phyloP scores from a whole-genome alignment of 2,797 vertebrate genomes.

The Varecia variegata region DNA sequence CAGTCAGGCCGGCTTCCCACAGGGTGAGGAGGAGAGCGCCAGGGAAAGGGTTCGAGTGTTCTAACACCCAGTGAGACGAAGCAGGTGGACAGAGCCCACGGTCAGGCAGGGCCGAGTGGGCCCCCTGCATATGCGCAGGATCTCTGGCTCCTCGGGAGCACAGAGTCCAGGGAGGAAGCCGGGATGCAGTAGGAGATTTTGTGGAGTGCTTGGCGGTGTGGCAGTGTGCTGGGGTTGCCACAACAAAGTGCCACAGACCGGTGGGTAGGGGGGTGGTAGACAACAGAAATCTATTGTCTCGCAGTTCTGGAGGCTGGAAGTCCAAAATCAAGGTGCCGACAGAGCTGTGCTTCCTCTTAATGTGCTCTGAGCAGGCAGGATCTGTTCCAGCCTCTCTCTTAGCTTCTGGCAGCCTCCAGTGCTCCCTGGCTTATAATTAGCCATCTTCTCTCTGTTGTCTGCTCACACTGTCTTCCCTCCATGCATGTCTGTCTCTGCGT shows the following conservation, averaged over 20 bases:
- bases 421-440: not conserved
- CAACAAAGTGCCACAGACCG: fast-evolving
- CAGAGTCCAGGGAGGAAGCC: not conserved
- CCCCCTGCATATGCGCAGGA: not conserved
- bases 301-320: not conserved
- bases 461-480: not conserved
- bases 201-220: fast-evolving
- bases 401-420: not conserved
- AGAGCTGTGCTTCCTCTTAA: not conserved
- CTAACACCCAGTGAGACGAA: not conserved
- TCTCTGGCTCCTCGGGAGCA: not conserved
- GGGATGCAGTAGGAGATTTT: not conserved
- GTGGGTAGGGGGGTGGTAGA: too few species aligned
- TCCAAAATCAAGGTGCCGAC: not conserved
- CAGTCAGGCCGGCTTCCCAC: not conserved
- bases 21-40: not conserved
- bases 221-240: not conserved
- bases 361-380: not conserved
- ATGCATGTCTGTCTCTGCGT: not conserved
- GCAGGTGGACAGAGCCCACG: not conserved
- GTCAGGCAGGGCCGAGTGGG: not conserved
- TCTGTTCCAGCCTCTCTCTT: not conserved
- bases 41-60: not conserved
- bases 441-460: not conserved
- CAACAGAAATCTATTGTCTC: not conserved